Percentiles rank a stretch among this genome's conserved stretches.
phyloP scores from a whole-genome alignment of 1,140 invertebrate genomes.

The Pseudomyrmex pallidus region DNA sequence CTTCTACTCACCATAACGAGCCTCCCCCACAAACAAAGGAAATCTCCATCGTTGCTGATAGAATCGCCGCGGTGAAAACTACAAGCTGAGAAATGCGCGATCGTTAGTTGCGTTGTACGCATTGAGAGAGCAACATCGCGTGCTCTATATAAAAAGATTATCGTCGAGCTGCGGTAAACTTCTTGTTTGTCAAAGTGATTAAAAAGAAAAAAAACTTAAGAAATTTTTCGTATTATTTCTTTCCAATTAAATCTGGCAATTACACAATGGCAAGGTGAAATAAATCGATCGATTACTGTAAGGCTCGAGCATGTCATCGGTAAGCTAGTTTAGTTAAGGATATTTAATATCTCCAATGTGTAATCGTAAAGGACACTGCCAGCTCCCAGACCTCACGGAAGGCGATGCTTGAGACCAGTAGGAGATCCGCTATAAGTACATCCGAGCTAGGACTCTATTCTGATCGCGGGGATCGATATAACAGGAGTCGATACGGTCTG shows the following conservation, averaged over 20 bases:
- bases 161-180: not conserved
- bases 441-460: conserved; percentile 84
- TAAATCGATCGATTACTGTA: not conserved
- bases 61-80: conserved; percentile 80
- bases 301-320: conserved; percentile 24
- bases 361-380: conserved; percentile 44
- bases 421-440: conserved; percentile 82
- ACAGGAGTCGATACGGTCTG: conserved; percentile 76
- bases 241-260: not conserved
- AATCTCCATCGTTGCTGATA: conserved; percentile 77
- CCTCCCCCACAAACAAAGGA: conserved; percentile 79
- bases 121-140: conserved; percentile 66
- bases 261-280: conserved; percentile 28
- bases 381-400: conserved; percentile 46
- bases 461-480: conserved; percentile 80
- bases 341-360: conserved; percentile 16
- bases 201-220: too few species aligned
- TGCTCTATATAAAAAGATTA: conserved; percentile 8
- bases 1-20: conserved; percentile 73
- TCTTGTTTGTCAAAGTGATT: not conserved
- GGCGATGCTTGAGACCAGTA: conserved; percentile 81
- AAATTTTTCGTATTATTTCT: not conserved
- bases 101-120: conserved; percentile 77
- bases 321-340: conserved; percentile 24
- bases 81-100: conserved; percentile 66